Evolutionary conservation across 1,140 invertebrate species (phyloP), one percentile per base, ranked within the genome.

Genomic region (Drosophila pallidifrons): DNA sequence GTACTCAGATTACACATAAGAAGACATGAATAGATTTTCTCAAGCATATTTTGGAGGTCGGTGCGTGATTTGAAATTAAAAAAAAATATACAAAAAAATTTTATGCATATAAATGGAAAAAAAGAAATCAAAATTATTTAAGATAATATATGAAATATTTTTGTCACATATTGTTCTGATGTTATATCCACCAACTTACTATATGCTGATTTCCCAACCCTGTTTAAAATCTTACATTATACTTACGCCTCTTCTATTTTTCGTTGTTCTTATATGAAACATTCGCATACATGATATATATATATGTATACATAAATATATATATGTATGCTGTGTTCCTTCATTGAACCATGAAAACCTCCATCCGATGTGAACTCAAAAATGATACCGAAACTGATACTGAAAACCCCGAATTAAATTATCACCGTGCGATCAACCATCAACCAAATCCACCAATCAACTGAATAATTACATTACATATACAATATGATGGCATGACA

Each of bases 11-110:
- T 77, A 82, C 49, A 75, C 79, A 86, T 55, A 78, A 75, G 76
- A 81, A 82, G 69, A 88, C 81, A 75, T 87, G 47, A 89, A 92
- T 92, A 92, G 91, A 92, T 89, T 91, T 92, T 92, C 91, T 92
- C 91, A 91, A 92, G 91, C 91, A 92, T 92, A 92, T 92, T 91
- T 85, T 82, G 87, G 88, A 92, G 83, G 85, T 88, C 90, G 90
- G 89, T 91, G 83, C 88, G 85, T 89, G 75, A 82, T 66, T 73
- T 57, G 20, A 82, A 87, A 70, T 71, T 59, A 30, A 65, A 66
- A 71, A 71, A 63, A 73, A 57, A 47, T 25, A 47, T 60, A 20
- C 20, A 38, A 38, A 38, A 38, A 38, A 38, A 7, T 35, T 38
- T 10, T 2, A 41, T 60, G 1, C 1, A 49, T 30, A 45, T 2